Conservation (phyloP, 2,113 vertebrate species). For the zebrafish (Danio rerio) region DNA sequence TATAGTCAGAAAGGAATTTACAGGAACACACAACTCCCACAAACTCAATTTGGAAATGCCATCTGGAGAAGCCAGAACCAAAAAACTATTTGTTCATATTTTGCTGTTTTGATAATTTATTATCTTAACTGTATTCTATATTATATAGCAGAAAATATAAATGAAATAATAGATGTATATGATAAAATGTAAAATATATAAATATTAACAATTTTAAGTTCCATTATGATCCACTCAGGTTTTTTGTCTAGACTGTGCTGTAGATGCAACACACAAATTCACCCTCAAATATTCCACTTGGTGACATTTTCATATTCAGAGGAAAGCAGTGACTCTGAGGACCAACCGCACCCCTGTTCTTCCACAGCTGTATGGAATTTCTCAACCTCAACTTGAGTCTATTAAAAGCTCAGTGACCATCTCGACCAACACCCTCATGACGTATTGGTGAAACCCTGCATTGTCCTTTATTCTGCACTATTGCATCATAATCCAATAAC, state of each 20-base stretch:
- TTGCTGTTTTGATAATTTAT: background rate
- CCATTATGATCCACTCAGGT: no score
- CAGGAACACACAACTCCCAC: slow-evolving; percentile 24
- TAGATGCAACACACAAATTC: background rate
- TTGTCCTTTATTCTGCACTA: slow-evolving; percentile 13
- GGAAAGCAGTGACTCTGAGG: background rate
- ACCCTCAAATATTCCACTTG: slow-evolving; percentile 31
- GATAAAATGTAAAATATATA: background rate
- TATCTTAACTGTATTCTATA: background rate
- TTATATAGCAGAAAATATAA: background rate
- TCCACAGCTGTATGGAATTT: slow-evolving; percentile 38
- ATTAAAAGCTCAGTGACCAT: slow-evolving; percentile 48
- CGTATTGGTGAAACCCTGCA: slow-evolving; percentile 14
- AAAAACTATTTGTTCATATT: background rate
- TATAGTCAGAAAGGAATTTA: slow-evolving; percentile 24
- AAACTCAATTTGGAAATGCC: slow-evolving; percentile 21
- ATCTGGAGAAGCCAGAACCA: background rate
- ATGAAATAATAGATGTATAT: background rate
- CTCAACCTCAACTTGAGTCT: slow-evolving; percentile 24
- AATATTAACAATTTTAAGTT: background rate
- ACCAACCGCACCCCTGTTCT: slow-evolving; percentile 35
- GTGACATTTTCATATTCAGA: slow-evolving; percentile 32
- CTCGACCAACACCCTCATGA: slow-evolving; percentile 27
- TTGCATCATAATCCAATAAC: background rate
- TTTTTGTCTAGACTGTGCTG: background rate